Base-by-base conservation (phyloP, 2,888 invertebrate species). In the Callyntrura sp. region DNA sequence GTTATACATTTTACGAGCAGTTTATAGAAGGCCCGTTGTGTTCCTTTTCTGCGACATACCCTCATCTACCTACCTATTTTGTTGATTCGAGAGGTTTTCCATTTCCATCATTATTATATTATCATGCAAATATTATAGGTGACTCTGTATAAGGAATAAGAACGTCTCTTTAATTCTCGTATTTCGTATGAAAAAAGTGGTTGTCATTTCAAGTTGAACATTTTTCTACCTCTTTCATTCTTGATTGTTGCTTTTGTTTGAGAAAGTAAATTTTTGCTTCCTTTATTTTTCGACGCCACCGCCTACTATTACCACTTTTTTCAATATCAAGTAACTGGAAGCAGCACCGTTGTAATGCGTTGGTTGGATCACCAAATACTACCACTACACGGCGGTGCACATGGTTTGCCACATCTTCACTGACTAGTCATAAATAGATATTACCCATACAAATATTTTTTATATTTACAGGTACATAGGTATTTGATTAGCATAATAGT, bases 251-350 rank as follows among this genome's bases (percentile, higher is more conserved):
- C 43, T 48, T 48, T 73, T 73, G 85, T 76, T 73, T 73, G 85
- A 62, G 62, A 62, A 76, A 76, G 45, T 48, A 76, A 28, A 76
- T 25, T 60, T 62, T 85, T 48, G 28, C 48, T 73, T 85, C 76
- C 62, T 85, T 68, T 35, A 73, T 6, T 35, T 35, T 35, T 35
- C 35, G 2, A 6, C 73, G 20, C 45, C 73, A 48, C 73, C 73
- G 12, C 73, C 73, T 14, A 45, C 73, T 20, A 68, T 6, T 8
- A 60, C 60, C 8, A 25, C n/a, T 11, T 12, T 51, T n/a, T 51
- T 11, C 51, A 14, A 35, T 35, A 35, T 35, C 35, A 35, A 35
- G 35, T 35, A 6, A 35, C 35, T 35, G 35, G 35, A 2, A 35
- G 35, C 35, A 35, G 3, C 35, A 35, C 35, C 8, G 57, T 12